These are phyloP conservation scores for Oryctes rhinoceros DNA, from an alignment of 1,140 invertebrate species.

Conservation along the genomic window DNA sequence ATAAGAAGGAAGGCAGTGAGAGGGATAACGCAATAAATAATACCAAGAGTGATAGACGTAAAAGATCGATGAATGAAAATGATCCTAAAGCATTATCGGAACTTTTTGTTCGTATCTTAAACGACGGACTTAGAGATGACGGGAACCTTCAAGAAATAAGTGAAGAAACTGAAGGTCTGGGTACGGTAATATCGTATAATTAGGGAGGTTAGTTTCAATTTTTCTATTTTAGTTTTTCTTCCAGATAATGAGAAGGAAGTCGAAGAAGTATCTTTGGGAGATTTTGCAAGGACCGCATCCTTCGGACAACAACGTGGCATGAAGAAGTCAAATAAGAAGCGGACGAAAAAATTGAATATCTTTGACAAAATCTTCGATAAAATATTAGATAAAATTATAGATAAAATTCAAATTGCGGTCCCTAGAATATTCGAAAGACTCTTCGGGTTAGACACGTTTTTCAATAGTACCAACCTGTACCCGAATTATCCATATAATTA, in stretches of 20 bases:
- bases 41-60: not conserved
- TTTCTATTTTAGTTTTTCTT: not conserved
- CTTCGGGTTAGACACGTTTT: conserved; percentile 48
- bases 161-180: not conserved
- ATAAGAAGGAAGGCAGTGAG: not conserved
- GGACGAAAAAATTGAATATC: conserved; percentile 20
- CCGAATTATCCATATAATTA: conserved; percentile 46
- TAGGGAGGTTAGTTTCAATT: not conserved
- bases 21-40: not conserved
- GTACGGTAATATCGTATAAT: not conserved
- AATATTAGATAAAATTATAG: conserved; percentile 55
- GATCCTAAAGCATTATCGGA: not conserved
- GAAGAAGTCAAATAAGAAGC: not conserved
- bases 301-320: not conserved
- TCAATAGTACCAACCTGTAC: conserved; percentile 46
- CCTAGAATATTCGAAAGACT: conserved; percentile 50
- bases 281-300: not conserved
- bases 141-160: not conserved
- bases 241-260: not conserved
- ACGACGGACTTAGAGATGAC: not conserved
- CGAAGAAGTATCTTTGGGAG: not conserved
- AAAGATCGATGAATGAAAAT: not conserved
- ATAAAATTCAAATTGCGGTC: conserved; percentile 44
- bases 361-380: conserved; percentile 48
- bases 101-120: not conserved